These are phyloP conservation scores for Poeciliopsis turneri DNA, from an alignment of 2,797 vertebrate species.

Conservation along the genomic window DNA sequence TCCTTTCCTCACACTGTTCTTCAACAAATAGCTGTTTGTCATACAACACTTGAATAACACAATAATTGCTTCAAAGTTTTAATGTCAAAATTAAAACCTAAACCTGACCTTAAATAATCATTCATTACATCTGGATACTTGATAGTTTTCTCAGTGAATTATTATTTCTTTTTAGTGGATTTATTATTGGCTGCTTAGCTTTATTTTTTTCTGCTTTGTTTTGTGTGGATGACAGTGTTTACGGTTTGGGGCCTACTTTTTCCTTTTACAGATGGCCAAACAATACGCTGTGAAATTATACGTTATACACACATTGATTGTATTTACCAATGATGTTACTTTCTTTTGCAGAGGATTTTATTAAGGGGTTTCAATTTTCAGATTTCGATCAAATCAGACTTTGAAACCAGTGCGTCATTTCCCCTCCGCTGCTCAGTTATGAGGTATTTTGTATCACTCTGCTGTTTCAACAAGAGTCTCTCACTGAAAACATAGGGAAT, in stretches of 20 bases:
- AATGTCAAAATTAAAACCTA: no score
- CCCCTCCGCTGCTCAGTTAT: neutral
- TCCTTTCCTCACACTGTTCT: no score
- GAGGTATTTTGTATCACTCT: neutral
- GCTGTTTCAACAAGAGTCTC: neutral
- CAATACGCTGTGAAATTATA: neutral
- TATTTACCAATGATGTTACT: neutral
- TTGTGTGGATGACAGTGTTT: neutral
- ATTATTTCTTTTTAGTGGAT: neutral
- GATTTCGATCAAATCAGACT: neutral
- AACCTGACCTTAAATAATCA: no score
- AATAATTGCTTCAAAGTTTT: no score
- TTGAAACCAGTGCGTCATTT: neutral
- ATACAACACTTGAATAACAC: no score
- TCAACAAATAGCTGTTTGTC: no score
- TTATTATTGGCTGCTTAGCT: neutral
- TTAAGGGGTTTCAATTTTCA: neutral
- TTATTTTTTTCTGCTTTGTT: neutral
- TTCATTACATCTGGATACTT: neutral
- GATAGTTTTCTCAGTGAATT: neutral
- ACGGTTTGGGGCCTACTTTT: neutral
- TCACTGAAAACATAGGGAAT: no score
- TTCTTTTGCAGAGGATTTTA: neutral
- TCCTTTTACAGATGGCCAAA: neutral
- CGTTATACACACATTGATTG: neutral